phyloP scores from a whole-genome alignment of 2,888 invertebrate genomes.

The Conomelus anceps region DNA sequence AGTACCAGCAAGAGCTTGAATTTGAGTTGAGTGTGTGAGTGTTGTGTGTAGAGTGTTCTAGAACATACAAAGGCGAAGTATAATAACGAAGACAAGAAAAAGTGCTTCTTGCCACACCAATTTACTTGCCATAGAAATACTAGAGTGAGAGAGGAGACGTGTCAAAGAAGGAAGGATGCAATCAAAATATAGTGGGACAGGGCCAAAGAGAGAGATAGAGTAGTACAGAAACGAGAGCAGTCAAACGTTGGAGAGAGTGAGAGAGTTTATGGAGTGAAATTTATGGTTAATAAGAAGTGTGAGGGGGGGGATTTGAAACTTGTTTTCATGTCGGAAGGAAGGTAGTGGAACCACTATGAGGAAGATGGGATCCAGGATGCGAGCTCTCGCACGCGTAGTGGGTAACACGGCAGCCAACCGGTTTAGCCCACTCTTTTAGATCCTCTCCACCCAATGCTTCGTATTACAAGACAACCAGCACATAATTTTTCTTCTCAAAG shows the following conservation, averaged over 20 bases:
- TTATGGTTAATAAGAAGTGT: background rate
- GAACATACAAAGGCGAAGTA: background rate
- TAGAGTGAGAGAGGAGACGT: background rate
- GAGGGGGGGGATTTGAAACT: background rate
- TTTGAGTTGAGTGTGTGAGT: background rate
- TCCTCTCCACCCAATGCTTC: background rate
- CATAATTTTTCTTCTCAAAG: background rate
- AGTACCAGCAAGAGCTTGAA: background rate
- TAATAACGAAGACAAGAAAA: background rate
- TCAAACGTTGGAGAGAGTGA: background rate
- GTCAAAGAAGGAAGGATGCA: background rate
- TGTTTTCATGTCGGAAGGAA: background rate
- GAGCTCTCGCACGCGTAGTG: background rate
- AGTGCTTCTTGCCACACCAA: background rate
- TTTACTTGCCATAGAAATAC: background rate
- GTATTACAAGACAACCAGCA: background rate
- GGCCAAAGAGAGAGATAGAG: background rate
- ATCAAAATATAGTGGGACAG: background rate
- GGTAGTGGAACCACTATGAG: background rate
- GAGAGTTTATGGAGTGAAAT: background rate
- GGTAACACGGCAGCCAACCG: constrained; percentile 6
- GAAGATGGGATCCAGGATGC: background rate
- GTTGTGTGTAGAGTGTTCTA: background rate
- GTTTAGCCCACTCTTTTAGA: background rate
- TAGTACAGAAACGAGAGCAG: background rate